Conservation (phyloP, 1,140 invertebrate genomes). For the Zaprionus nigranus region DNA sequence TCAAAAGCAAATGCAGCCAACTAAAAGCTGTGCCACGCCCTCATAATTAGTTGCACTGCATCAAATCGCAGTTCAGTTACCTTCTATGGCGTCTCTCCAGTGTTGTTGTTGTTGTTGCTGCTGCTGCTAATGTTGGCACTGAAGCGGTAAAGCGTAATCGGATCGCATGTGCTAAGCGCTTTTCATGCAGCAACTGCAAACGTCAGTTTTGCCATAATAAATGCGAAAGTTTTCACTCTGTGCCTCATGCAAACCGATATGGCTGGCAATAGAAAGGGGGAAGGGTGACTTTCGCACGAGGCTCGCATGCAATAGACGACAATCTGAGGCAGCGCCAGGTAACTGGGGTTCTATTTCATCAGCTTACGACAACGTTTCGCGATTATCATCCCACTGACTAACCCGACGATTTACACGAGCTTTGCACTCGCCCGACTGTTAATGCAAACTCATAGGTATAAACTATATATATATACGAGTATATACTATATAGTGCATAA, state of each 20-base stretch:
- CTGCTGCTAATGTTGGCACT: conserved; percentile 44
- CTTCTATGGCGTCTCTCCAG: conserved; percentile 24
- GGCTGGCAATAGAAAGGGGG: neutral
- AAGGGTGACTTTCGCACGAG: conserved; percentile 26
- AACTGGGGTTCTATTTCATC: conserved; percentile 1
- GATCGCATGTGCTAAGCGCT: conserved; percentile 76
- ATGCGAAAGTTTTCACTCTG: conserved; percentile 50
- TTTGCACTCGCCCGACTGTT: neutral
- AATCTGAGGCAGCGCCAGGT: conserved; percentile 19
- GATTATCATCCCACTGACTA: conserved; percentile 8
- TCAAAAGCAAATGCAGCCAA: neutral
- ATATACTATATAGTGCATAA: neutral
- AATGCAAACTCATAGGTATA: neutral
- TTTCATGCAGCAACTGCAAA: conserved; percentile 26
- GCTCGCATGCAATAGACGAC: conserved; percentile 56
- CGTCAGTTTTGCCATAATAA: conserved; percentile 31
- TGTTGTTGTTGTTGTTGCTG: neutral
- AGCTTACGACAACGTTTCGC: conserved; percentile 4
- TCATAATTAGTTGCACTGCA: conserved; percentile 60
- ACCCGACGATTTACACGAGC: conserved; percentile 1
- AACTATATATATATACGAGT: neutral
- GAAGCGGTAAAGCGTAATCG: conserved; percentile 69
- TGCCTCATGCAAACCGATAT: conserved; percentile 62
- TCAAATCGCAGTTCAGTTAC: conserved; percentile 69
- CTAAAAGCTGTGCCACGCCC: conserved; percentile 19